These are phyloP conservation scores for Subacronicta megacephala DNA, from an alignment of 2,888 invertebrate species.

Conservation along the genomic window DNA sequence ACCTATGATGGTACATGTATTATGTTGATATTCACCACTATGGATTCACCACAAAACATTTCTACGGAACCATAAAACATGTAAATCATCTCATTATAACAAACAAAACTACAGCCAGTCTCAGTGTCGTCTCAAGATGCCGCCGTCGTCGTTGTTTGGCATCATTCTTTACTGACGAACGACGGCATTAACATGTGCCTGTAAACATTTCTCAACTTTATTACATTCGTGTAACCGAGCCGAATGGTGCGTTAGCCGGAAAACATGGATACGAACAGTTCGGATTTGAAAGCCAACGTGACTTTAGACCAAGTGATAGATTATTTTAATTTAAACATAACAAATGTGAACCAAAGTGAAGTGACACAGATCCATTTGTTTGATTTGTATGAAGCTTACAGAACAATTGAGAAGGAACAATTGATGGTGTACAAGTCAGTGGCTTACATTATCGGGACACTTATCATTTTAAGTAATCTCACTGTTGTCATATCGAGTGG, in stretches of 20 bases:
- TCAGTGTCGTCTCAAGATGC: conserved; percentile 69
- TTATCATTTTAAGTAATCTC: conserved; percentile 90
- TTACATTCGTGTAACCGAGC: conserved; percentile 26
- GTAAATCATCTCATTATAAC: conserved; percentile 74
- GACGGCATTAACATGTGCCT: conserved; percentile 71
- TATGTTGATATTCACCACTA: conserved; percentile 24
- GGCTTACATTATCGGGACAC: conserved; percentile 87
- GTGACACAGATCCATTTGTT: conserved; percentile 65
- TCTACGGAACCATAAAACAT: conserved; percentile 71
- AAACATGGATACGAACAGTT: conserved; percentile 54
- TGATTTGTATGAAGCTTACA: conserved; percentile 77
- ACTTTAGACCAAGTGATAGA: conserved; percentile 67
- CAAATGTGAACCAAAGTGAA: conserved; percentile 72
- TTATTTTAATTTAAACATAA: conserved; percentile 67
- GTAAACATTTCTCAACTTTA: conserved; percentile 21
- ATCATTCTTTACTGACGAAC: conserved; percentile 69
- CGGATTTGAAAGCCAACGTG: conserved; percentile 58
- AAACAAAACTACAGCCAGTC: conserved; percentile 67
- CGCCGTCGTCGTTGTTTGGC: conserved; percentile 70
- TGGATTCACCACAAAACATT: conserved; percentile 31
- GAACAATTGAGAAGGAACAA: conserved; percentile 75
- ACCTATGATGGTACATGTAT: background rate
- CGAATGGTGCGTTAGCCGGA: conserved; percentile 38
- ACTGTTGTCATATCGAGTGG: conserved; percentile 92
- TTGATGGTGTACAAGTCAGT: conserved; percentile 86